Base-by-base conservation (phyloP, 2,797 vertebrate species). In the Coreius guichenoti region DNA sequence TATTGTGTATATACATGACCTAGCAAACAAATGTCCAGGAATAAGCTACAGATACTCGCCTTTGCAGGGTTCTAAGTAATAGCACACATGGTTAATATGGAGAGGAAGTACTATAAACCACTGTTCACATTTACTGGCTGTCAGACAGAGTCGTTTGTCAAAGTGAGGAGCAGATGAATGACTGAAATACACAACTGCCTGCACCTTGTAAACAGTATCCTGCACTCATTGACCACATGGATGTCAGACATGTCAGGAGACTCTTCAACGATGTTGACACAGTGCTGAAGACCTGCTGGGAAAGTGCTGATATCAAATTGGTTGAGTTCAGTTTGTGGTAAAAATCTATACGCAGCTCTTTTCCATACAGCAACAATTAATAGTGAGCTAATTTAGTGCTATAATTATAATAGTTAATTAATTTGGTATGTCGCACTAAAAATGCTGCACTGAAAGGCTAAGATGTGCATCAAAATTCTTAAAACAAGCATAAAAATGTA, bases 181-280 rank as follows among this genome's bases (percentile, higher is more conserved):
- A 88, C 61, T 81, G 85, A 84, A 75, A 79, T 9, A 49, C 85
- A 85, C 87, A 86, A 68, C 85, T 88, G 87, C 80, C 76, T 83
- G 33, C 67, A 68, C 69, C 65, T 36, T 58, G 51, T 87, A 84
- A 87, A 88, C 68, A 80, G 54, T 72, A 45, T 82, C 68, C 49
- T n/a, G 51, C 68, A 39, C 51, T 81, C 29, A 56, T 6, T 84
- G 81, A 87, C 67, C 85, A 87, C 82, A 86, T 88, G 87, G 80
- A 67, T 81, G 49, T 70, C 45, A 69, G 79, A 56, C 72, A 23
- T 17, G 43, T 76, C 63, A 36, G 39, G 58, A 31, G 23, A n/a
- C 73, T 75, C 84, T 29, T 80, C 56, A 47, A 9, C 4, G 63
- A 23, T 87, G 81, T 83, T 79, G 17, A 31, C 4, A 69, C 69